phyloP scores from a whole-genome alignment of 2,888 invertebrate genomes.

The Scelioninae gen. 2 region DNA sequence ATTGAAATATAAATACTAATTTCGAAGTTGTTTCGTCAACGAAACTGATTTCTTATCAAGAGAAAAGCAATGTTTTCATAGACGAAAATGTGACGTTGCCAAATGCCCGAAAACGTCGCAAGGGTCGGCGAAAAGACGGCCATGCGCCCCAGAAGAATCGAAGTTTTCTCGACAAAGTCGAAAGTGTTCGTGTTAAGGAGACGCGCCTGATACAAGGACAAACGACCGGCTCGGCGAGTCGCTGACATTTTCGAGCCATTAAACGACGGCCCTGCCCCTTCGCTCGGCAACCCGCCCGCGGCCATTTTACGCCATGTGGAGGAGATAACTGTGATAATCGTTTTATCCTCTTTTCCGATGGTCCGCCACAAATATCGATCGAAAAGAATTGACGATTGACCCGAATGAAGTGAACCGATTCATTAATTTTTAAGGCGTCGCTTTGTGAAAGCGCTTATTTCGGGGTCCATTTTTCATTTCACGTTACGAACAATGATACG shows the following conservation, averaged over 20 bases:
- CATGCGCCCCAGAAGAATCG: constrained; percentile 24
- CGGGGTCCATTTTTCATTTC: too few species aligned
- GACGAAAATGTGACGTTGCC: too few species aligned
- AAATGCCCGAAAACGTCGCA: neutral
- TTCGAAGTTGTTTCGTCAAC: too few species aligned
- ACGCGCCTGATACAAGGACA: constrained; percentile 56
- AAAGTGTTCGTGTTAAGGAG: constrained; percentile 52
- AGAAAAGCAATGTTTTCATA: too few species aligned
- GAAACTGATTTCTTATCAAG: too few species aligned
- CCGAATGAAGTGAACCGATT: too few species aligned
- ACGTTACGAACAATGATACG: too few species aligned
- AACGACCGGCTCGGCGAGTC: constrained; percentile 59
- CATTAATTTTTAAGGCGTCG: too few species aligned
- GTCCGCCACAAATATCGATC: constrained; percentile 31
- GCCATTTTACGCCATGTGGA: constrained; percentile 54
- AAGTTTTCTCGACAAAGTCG: constrained; percentile 54
- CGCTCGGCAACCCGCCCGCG: constrained; percentile 42
- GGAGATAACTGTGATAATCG: constrained; percentile 46
- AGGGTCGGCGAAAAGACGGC: constrained; percentile 17
- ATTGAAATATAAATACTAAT: too few species aligned
- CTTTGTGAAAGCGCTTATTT: too few species aligned
- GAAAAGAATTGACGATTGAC: too few species aligned
- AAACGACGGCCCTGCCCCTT: constrained; percentile 43
- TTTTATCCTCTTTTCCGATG: constrained; percentile 38
- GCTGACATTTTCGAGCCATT: constrained; percentile 61